Percentiles rank a stretch among this genome's conserved stretches.
Conservation (phyloP, 1,140 invertebrate species). For the Nasonia longicornis region DNA sequence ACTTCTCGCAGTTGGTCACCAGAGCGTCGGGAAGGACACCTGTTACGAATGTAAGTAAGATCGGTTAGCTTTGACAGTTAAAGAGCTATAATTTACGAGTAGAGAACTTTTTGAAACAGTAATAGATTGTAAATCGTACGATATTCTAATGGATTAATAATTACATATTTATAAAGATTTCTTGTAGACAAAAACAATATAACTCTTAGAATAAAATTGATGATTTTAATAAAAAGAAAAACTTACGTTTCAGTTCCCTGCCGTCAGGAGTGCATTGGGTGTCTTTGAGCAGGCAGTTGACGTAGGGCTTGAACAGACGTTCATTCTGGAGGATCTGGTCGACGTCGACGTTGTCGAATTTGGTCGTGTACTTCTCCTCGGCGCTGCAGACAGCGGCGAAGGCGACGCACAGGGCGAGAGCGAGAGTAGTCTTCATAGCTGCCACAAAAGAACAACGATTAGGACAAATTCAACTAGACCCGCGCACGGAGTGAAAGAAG, state of each 20-base stretch:
- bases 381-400: constrained; percentile 63
- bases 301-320: constrained; percentile 75
- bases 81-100: no score
- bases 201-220: neutral
- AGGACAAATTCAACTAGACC: neutral
- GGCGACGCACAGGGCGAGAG: constrained; percentile 64
- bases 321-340: constrained; percentile 77
- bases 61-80: neutral
- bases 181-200: no score
- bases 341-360: constrained; percentile 79
- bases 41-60: constrained; percentile 49
- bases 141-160: no score
- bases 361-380: constrained; percentile 74
- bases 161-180: no score
- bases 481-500: constrained; percentile 5
- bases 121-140: no score
- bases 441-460: constrained; percentile 1
- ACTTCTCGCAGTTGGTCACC: constrained; percentile 74
- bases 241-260: constrained; percentile 77
- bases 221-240: constrained; percentile 15
- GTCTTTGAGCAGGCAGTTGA: constrained; percentile 78
- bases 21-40: constrained; percentile 74
- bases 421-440: constrained; percentile 60
- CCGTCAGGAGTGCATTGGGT: constrained; percentile 78
- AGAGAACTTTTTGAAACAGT: no score